These are phyloP conservation scores for Naso thynnoides DNA, from an alignment of 2,797 vertebrate genomes.

Conservation along the genomic window DNA sequence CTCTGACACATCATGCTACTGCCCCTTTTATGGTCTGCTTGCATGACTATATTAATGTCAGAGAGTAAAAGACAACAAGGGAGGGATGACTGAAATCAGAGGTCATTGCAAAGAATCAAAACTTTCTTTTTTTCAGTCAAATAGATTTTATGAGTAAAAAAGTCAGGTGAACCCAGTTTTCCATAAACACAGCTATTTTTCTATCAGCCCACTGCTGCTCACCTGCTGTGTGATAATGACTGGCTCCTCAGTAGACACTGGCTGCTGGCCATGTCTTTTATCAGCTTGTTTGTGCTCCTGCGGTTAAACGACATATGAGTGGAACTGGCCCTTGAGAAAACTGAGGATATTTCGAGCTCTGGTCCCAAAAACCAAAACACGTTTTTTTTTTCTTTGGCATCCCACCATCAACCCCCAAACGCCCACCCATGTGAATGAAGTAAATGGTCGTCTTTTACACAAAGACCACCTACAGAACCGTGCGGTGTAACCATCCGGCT, in stretches of 20 bases:
- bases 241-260: constrained; percentile 52
- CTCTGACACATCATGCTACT: constrained; percentile 63
- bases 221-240: constrained; percentile 71
- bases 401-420: constrained; percentile 54
- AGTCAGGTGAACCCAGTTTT: constrained; percentile 39
- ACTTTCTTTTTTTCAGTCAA: constrained; percentile 24
- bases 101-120: constrained; percentile 34
- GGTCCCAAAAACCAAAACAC: constrained; percentile 72
- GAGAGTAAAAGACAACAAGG: constrained; percentile 14
- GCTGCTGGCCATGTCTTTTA: constrained; percentile 59
- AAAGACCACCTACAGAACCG: constrained; percentile 71
- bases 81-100: constrained; percentile 28
- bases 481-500: constrained; percentile 38
- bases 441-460: constrained; percentile 70
- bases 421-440: constrained; percentile 52
- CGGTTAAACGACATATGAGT: constrained; percentile 64
- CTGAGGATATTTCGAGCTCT: constrained; percentile 79
- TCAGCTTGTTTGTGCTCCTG: constrained; percentile 73
- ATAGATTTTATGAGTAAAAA: constrained; percentile 19
- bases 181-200: constrained; percentile 28
- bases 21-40: constrained; percentile 52
- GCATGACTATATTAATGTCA: constrained; percentile 43
- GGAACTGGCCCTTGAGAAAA: constrained; percentile 71
- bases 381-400: constrained; percentile 82
- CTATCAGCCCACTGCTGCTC: constrained; percentile 34